Base-by-base conservation (phyloP, 1,140 invertebrate genomes). In the Mizuhopecten yessoensis region DNA sequence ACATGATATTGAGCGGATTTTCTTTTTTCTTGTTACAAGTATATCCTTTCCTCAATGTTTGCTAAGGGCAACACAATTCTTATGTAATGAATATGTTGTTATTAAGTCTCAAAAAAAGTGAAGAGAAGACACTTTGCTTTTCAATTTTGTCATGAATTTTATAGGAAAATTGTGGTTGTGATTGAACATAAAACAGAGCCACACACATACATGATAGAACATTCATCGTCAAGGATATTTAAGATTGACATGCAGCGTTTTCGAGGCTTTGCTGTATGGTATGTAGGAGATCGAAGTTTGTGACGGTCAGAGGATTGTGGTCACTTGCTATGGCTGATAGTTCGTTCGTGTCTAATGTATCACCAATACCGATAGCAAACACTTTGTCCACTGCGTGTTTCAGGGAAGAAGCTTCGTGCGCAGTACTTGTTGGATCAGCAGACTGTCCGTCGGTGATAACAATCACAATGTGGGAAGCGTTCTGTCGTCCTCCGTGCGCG, bases 391-490 rank as follows among this genome's bases (percentile, higher is more conserved):
- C n/a, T 49, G 45, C 29, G 33, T 57, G 33, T n/a, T 34, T 49
- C 20, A 49, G 45, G 34, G 49, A 20, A 34, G 13, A 20, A 39
- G 42, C 42, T 34, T 87, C 33, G 10, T 91, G 34, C 36, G 88
- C 57, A 29, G 57, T 75, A 29, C 23, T 29, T n/a, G 57, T 75
- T 36, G 17, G 45, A 88, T 90, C 86, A 23, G 87, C 39, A 34
- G 91, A 92, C 34, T 92, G 87, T 42, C 89, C 91, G 17, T 92
- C 91, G 15, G 91, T 92, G 29, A 92, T 86, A 0, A 92, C 89
- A 7, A 92, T 90, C 20, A 92, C 89, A 29, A 92, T 92, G 13
- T 90, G 75, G 33, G 34, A 34, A 34, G 89, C 89, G 36, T 90
- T 92, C 29, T 39, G 20, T 39, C 91, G 86, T 0, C 49, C 89